Evolutionary conservation across 2,888 invertebrate genomes (phyloP), one percentile per base, ranked within the genome.

Genomic region (Epsilonema sp.): DNA sequence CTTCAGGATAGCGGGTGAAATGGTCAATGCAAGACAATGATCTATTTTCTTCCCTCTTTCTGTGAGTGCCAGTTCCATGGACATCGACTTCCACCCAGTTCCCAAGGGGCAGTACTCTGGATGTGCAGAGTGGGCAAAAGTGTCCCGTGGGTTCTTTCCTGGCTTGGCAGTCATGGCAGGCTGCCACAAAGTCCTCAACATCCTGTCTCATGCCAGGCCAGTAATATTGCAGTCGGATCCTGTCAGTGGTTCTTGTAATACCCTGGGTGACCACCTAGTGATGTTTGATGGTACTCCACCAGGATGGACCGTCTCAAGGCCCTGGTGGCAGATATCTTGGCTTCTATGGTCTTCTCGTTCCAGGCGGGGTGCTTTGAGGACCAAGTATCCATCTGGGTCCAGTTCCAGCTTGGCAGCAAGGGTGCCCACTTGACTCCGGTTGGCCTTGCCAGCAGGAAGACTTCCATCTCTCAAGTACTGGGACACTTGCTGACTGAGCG

Each of bases 1-100:
- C 51, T 56, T 53, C 13, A 50, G 43, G 41, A 39, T 37, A 57
- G n/a, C 50, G 47, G 5, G 52, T 51, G 2, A 55, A 50, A 22
- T 52, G 45, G 44, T 51, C 49, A 19, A 48, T 51, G 2, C n/a
- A n/a, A n/a, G n/a, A n/a, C n/a, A n/a, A n/a, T n/a, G n/a, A n/a
- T n/a, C n/a, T n/a, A n/a, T n/a, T n/a, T n/a, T n/a, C n/a, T n/a
- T n/a, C n/a, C n/a, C n/a, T n/a, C n/a, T n/a, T n/a, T n/a, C n/a
- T n/a, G n/a, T n/a, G n/a, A n/a, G n/a, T n/a, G n/a, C n/a, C n/a
- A n/a, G 57, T 55, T n/a, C n/a, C n/a, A 13, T 26, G 31, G 20
- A 43, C 13, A 21, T 43, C 43, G 8, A n/a, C 21, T 5, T 5
- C 13, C 25, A 4, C 24, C 23, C 19, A 13, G 16, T 8, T 25